A percentile compares a stretch with the other conserved stretches of the same genome.
Conservation (phyloP, 1,140 invertebrate species). For the Hirudo medicinalis region DNA sequence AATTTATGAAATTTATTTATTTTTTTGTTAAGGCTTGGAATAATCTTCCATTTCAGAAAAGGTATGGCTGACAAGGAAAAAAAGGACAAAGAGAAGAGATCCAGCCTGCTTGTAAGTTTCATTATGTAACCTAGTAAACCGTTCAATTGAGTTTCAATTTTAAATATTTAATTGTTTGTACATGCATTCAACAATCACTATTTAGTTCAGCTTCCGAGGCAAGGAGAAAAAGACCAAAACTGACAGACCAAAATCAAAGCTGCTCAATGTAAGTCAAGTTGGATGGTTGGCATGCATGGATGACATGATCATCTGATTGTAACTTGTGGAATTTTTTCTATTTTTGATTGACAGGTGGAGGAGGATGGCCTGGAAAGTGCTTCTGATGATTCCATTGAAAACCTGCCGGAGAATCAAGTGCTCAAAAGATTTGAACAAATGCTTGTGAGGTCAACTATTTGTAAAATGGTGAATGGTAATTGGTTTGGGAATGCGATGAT, state of each 20-base stretch:
- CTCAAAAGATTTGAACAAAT: conserved; percentile 65
- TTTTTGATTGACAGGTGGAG: not conserved
- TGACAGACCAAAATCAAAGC: conserved; percentile 11
- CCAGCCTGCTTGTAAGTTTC: not conserved
- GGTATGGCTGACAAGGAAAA: not conserved
- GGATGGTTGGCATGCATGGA: not conserved
- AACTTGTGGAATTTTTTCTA: conserved; percentile 1
- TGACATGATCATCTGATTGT: not conserved
- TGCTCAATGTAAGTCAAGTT: conserved; percentile 1
- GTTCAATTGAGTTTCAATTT: no score
- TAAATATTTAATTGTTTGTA: not conserved
- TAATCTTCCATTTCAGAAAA: not conserved
- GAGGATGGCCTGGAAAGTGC: not conserved
- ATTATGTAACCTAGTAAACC: not conserved
- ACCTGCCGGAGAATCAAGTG: conserved; percentile 57
- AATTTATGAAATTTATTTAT: not conserved
- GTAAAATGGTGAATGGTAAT: no score
- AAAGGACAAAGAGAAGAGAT: conserved; percentile 8
- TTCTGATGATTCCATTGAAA: conserved; percentile 23
- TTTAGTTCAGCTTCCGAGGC: conserved; percentile 9
- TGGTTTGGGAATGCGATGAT: no score
- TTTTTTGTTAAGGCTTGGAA: no score
- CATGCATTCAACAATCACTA: not conserved
- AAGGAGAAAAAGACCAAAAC: conserved; percentile 7
- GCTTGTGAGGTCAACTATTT: conserved; percentile 46